Conservation (phyloP, 2,888 invertebrate genomes). For the Drosophila diplacantha region DNA sequence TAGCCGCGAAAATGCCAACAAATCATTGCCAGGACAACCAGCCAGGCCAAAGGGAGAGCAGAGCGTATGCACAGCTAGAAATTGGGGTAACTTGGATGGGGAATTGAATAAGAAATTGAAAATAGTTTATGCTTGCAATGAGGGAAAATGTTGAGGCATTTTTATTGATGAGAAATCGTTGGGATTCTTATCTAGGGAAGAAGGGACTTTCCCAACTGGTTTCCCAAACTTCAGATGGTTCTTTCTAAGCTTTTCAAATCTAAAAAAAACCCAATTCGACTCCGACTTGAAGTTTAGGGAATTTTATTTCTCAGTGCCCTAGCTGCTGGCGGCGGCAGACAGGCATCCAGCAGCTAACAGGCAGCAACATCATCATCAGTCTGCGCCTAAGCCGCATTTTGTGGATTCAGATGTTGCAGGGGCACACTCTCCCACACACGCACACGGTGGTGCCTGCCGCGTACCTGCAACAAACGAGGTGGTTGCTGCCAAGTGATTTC, state of each 20-base stretch:
- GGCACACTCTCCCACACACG: slow-evolving; percentile 7
- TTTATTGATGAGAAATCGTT: too few species aligned
- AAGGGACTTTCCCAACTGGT: too few species aligned
- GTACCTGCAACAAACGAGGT: slow-evolving; percentile 63
- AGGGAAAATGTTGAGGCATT: too few species aligned
- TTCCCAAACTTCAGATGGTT: too few species aligned
- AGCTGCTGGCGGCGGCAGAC: slow-evolving; percentile 4
- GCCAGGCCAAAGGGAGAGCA: slow-evolving; percentile 11
- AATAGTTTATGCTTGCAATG: too few species aligned
- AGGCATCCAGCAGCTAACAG: slow-evolving; percentile 26
- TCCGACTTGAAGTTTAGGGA: not conserved
- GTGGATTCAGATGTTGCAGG: slow-evolving; percentile 61
- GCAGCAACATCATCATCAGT: slow-evolving; percentile 62
- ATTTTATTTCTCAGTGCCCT: slow-evolving; percentile 5
- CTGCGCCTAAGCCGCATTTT: slow-evolving; percentile 71
- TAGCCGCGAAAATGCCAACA: slow-evolving; percentile 64
- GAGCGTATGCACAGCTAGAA: not conserved
- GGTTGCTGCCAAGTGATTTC: slow-evolving; percentile 71
- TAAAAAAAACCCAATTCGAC: too few species aligned
- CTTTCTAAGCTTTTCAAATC: too few species aligned
- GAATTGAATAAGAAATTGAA: not conserved
- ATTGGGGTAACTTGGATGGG: not conserved
- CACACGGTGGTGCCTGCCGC: slow-evolving; percentile 9
- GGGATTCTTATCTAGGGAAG: too few species aligned
- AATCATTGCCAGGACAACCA: slow-evolving; percentile 66